Conservation (phyloP, 2,888 invertebrate species). For the Clanis bilineata region DNA sequence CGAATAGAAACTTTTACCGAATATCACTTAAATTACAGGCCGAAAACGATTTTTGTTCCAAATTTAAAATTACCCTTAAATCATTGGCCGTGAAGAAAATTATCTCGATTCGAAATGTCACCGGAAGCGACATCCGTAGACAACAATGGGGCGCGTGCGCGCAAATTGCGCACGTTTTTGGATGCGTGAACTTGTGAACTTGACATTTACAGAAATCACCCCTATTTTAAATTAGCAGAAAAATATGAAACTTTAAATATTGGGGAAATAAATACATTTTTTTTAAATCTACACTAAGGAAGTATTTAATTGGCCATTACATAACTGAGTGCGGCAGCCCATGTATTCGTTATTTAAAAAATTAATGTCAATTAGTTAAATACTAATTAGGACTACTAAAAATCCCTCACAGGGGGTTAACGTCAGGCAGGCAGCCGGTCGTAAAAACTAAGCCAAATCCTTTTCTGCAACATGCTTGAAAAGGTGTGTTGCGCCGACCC, state of each 20-base stretch:
- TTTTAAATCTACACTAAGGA: too few relatives aligned
- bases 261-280: not conserved
- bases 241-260: not conserved
- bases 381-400: too few relatives aligned
- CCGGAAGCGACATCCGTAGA: conserved; percentile 43
- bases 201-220: conserved; percentile 32
- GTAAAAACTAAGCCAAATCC: too few relatives aligned
- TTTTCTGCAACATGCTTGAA: too few relatives aligned
- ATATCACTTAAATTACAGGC: conserved; percentile 27
- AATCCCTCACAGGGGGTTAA: too few relatives aligned
- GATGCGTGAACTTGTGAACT: conserved; percentile 37
- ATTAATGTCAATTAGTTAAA: too few relatives aligned
- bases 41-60: conserved; percentile 12
- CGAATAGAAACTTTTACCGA: too few relatives aligned
- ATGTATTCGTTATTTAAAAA: too few relatives aligned
- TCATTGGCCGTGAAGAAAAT: conserved; percentile 21
- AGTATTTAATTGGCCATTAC: too few relatives aligned
- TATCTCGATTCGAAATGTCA: conserved; percentile 43
- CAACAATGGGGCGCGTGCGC: conserved; percentile 40
- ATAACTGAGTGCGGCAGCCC: too few relatives aligned
- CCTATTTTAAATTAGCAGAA: not conserved
- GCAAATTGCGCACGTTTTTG: conserved; percentile 36
- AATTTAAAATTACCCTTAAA: conserved; percentile 26
- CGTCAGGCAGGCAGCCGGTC: too few relatives aligned
- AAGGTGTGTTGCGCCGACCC: too few relatives aligned